Percentiles rank a stretch among this genome's conserved stretches.
phyloP scores from a whole-genome alignment of 2,797 vertebrate genomes.

The Eidolon dupreanum region DNA sequence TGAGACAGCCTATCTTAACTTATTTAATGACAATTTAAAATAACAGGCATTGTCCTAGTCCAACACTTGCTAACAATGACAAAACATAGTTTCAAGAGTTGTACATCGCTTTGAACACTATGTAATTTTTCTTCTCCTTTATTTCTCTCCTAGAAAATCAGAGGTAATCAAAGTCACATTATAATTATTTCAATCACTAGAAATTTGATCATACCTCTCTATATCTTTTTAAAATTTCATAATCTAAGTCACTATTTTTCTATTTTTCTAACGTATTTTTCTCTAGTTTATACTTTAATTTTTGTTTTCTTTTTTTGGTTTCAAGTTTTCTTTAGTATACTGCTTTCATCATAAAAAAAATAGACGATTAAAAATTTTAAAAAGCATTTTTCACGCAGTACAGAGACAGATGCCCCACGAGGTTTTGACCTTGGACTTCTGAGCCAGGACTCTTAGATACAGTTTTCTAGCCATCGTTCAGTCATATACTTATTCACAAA shows the following conservation, averaged over 20 bases:
- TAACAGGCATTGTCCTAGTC: not conserved
- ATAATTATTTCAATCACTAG: not conserved
- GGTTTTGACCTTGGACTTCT: not conserved
- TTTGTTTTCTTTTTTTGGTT: not conserved
- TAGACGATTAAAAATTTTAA: not conserved
- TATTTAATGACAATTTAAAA: not conserved
- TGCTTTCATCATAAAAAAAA: not conserved
- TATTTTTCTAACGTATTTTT: not conserved
- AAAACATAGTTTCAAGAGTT: not conserved
- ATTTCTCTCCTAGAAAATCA: not conserved
- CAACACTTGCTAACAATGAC: not conserved
- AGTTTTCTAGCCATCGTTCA: not conserved
- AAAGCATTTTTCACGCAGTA: not conserved
- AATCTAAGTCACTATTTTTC: not conserved
- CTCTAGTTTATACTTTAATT: not conserved
- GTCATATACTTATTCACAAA: not conserved
- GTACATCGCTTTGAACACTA: not conserved
- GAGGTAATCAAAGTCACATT: not conserved
- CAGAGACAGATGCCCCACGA: not conserved
- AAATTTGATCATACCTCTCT: not conserved
- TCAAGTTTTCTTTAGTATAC: not conserved
- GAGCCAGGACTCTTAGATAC: not conserved
- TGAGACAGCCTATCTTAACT: not conserved
- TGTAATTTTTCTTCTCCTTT: not conserved
- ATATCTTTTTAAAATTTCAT: not conserved